These are phyloP conservation scores for Xiphophorus hellerii DNA, from an alignment of 2,113 vertebrate genomes.

Conservation along the genomic window DNA sequence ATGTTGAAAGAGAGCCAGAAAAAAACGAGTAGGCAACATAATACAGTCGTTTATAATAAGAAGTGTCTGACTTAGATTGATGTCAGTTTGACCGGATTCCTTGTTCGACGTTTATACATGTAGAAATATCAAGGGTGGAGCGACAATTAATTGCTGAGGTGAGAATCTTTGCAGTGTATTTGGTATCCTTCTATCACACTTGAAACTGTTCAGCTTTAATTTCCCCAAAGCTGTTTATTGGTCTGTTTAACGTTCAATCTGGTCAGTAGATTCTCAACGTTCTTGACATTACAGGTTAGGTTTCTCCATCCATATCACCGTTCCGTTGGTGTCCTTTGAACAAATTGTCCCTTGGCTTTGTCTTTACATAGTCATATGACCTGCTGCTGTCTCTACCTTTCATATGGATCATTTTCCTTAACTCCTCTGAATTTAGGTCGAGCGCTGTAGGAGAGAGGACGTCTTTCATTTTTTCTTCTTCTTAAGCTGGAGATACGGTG, in stretches of 20 bases:
- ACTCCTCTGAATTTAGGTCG: background rate
- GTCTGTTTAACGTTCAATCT: conserved; percentile 11
- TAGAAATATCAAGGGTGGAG: conserved; percentile 23
- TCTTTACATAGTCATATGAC: background rate
- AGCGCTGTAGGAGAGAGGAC: conserved; percentile 6
- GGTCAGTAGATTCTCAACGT: conserved; percentile 22
- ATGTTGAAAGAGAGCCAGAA: conserved; percentile 14
- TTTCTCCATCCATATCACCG: conserved; percentile 1
- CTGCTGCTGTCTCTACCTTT: conserved; percentile 21
- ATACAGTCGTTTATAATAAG: background rate
- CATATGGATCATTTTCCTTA: conserved; percentile 2
- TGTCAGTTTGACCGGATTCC: background rate
- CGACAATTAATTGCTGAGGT: background rate
- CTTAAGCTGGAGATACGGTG: background rate
- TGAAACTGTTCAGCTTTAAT: conserved; percentile 6
- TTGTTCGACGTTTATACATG: background rate
- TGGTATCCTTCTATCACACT: conserved; percentile 1
- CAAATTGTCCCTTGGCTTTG: background rate
- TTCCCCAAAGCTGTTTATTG: conserved; percentile 14
- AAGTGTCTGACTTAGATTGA: background rate
- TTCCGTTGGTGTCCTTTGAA: conserved; percentile 1
- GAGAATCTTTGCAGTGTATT: conserved; percentile 11
- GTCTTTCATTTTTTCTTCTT: conserved; percentile 10
- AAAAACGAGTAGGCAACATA: background rate
- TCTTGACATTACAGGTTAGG: conserved; percentile 40